Evolutionary conservation across 1,140 invertebrate species (phyloP).

Genomic region (Oryctes rhinoceros): DNA sequence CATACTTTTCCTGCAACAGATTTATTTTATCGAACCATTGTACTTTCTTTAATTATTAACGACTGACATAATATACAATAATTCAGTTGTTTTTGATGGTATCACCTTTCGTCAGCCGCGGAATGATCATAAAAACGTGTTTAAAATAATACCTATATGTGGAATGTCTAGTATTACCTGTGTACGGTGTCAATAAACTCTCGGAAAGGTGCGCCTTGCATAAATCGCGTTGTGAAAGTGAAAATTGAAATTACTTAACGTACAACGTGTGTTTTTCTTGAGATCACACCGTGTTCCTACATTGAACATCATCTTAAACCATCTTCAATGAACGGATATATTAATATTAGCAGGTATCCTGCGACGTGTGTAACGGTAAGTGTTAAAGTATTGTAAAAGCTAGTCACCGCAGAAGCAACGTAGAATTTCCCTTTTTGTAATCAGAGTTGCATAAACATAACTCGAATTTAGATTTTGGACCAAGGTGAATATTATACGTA

Average conservation of each 20-base stretch:
- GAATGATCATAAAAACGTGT: constrained; percentile 44
- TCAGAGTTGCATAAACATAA: constrained; percentile 17
- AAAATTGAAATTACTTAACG: constrained; percentile 50
- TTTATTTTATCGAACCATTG: constrained; percentile 14
- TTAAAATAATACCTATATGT: constrained; percentile 43
- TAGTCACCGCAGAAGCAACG: constrained; percentile 42
- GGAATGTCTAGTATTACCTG: constrained; percentile 50
- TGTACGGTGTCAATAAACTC: constrained; percentile 56
- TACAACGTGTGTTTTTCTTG: constrained; percentile 40
- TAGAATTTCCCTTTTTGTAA: constrained; percentile 29
- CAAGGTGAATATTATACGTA: constrained; percentile 50
- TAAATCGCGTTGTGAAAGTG: constrained; percentile 55
- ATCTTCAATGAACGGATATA: constrained; percentile 41
- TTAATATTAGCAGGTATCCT: constrained; percentile 25
- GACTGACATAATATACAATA: constrained; percentile 13
- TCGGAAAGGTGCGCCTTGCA: constrained; percentile 53
- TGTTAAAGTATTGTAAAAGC: constrained; percentile 44
- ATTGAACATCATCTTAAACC: not conserved
- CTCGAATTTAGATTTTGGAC: constrained; percentile 49
- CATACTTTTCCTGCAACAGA: not conserved
- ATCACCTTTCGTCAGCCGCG: constrained; percentile 32
- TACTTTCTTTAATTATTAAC: not conserved
- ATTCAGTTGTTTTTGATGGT: constrained; percentile 17
- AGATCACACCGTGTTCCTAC: constrained; percentile 28
- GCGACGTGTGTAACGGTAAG: constrained; percentile 42